Evolutionary conservation across 2,888 invertebrate species (phyloP), one percentile per base, ranked within the genome.

Genomic region (Drepanosiphum platanoidis): DNA sequence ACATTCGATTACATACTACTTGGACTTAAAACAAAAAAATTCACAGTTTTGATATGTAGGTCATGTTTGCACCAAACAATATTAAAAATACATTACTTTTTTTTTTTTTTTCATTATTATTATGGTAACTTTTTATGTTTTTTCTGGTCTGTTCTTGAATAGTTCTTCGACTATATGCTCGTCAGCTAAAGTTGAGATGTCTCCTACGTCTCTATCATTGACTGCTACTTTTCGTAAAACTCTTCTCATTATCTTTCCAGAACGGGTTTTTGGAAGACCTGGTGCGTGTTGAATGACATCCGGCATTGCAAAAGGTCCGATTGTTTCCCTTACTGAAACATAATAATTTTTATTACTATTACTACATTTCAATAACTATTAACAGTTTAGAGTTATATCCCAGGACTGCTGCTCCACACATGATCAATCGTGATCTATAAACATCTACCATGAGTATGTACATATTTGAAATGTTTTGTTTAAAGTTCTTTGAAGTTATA

Each of bases 161-260:
- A 97, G 91, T 87, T 93, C 91, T 58, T 95, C 95, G 34, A 98
- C 94, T 86, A 98, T 94, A n/a, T 92, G 91, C 88, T 96, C 95
- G 89, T 99, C 99, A 42, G 98, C 97, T 88, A 99, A 91, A 0
- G 99, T 98, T 72, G 97, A 96, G 2, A 93, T 94, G 90, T 99
- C 99, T 5, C 99, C 99, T 66, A 99, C 93, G 88, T 97, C 94
- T 74, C 91, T 91, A 89, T 98, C 97, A 64, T 96, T 96, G 3
- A 95, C 91, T 0, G 99, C 98, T 22, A 99, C 94, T 91, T 98
- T 97, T 87, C 98, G 92, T 87, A 99, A 91, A 86, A 99, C 95
- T 87, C 99, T 92, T 87, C 99, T 93, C 96, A 99, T 98, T 87
- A 99, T 98, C 91, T 99, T 99, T 2, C 99, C 99, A 0, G 98